Percentiles rank a stretch among this genome's conserved stretches.
Evolutionary conservation across 92 coral and sea anemone genomes (phyloP).

Genomic region (Actinostola sp.): DNA sequence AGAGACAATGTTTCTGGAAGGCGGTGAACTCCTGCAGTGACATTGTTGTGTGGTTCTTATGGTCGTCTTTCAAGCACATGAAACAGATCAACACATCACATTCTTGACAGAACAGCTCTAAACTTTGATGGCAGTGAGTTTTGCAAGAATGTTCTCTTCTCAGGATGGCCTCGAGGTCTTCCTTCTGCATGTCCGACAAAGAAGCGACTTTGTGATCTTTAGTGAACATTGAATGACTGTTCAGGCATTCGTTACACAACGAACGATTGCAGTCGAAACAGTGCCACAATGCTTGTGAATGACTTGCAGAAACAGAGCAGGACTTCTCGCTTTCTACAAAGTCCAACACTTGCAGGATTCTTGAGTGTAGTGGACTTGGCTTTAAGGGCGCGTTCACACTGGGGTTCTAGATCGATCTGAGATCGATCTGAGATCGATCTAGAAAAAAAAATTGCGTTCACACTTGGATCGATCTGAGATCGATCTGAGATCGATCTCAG

Average conservation of each 20-base stretch:
- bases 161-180: slow-evolving; percentile 3
- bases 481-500: too few species aligned
- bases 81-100: background rate
- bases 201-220: slow-evolving; percentile 6
- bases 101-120: slow-evolving; percentile 8
- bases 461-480: too few species aligned
- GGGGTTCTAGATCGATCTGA: too few species aligned
- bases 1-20: background rate
- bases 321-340: slow-evolving; percentile 9
- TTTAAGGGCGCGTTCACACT: too few species aligned
- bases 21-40: slow-evolving; percentile 6
- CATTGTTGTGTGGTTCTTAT: background rate
- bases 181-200: slow-evolving; percentile 9
- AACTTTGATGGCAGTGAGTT: background rate
- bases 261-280: slow-evolving; percentile 13
- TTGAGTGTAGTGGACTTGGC: slow-evolving; percentile 8
- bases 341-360: slow-evolving; percentile 26
- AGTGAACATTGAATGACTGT: slow-evolving; percentile 7
- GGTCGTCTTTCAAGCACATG: slow-evolving; percentile 3
- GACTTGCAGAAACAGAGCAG: slow-evolving; percentile 27
- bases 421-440: too few species aligned
- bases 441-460: too few species aligned
- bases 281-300: slow-evolving; percentile 10
- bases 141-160: slow-evolving; percentile 14
- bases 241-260: slow-evolving; percentile 12